phyloP scores from a whole-genome alignment of 2,113 vertebrate genomes.

The Sander lucioperca region DNA sequence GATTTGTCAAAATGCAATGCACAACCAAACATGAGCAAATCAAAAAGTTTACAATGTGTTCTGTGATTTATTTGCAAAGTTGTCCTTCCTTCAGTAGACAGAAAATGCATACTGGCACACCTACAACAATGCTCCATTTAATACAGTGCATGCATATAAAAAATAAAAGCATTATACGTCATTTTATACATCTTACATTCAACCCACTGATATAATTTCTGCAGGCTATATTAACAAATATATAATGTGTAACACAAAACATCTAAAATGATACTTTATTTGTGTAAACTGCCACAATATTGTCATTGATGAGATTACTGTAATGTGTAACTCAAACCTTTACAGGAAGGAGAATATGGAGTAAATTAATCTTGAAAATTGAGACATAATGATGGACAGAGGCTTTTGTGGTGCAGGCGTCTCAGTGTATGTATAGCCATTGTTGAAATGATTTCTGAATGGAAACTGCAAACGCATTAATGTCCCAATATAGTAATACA shows the following conservation, averaged over 20 bases:
- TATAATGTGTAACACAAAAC: background rate
- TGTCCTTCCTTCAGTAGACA: background rate
- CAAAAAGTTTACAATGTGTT: background rate
- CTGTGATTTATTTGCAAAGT: background rate
- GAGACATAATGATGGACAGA: constrained; percentile 14
- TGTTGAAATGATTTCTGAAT: constrained; percentile 58
- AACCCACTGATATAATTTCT: background rate
- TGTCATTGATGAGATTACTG: background rate
- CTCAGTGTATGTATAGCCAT: constrained; percentile 6
- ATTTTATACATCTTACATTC: background rate
- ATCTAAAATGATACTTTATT: background rate
- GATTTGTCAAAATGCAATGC: constrained; percentile 45
- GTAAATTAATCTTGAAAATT: background rate
- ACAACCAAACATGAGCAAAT: constrained; percentile 1
- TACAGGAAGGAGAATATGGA: background rate
- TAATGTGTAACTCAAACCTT: background rate
- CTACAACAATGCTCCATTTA: background rate
- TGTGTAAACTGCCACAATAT: constrained; percentile 6
- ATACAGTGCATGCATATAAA: background rate
- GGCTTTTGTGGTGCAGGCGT: constrained; percentile 41
- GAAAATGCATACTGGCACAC: background rate
- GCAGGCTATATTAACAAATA: background rate
- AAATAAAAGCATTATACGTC: background rate
- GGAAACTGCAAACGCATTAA: constrained; percentile 47
- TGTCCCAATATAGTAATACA: constrained; percentile 62